These are phyloP conservation scores for Oncorhynchus nerka DNA, from an alignment of 2,113 vertebrate genomes.

Conservation along the genomic window DNA sequence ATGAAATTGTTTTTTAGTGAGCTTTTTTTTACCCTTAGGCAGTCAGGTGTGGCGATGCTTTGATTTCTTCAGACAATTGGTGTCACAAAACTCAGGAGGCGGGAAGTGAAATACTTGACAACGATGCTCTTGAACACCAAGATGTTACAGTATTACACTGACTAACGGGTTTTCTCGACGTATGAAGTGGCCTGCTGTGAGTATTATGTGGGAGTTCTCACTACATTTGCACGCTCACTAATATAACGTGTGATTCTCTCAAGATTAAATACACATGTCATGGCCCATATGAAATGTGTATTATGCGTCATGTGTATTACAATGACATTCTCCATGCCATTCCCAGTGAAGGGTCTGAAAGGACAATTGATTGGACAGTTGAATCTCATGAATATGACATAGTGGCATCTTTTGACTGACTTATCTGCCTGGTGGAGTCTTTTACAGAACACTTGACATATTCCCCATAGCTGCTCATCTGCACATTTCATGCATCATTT, in stretches of 20 bases:
- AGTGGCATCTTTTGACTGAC: slow-evolving; percentile 55
- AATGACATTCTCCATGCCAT: slow-evolving; percentile 67
- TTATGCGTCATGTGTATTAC: slow-evolving; percentile 12
- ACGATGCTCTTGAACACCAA: slow-evolving; percentile 47
- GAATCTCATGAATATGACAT: slow-evolving; percentile 70
- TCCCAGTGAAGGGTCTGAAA: slow-evolving; percentile 65
- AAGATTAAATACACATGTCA: slow-evolving; percentile 60
- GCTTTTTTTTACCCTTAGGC: slow-evolving; percentile 43
- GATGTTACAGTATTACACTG: slow-evolving; percentile 47
- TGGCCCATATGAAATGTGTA: slow-evolving; percentile 61
- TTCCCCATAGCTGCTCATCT: slow-evolving; percentile 64
- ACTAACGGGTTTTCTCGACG: too few species aligned
- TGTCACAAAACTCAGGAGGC: slow-evolving; percentile 40
- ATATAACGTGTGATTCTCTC: not conserved
- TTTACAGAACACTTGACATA: slow-evolving; percentile 28
- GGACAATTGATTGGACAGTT: slow-evolving; percentile 62
- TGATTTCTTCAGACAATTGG: slow-evolving; percentile 54
- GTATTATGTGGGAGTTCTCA: not conserved
- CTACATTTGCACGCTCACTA: not conserved
- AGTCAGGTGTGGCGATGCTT: slow-evolving; percentile 58
- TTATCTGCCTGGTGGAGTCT: slow-evolving; percentile 22
- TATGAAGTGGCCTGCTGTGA: not conserved
- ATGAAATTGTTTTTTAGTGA: slow-evolving; percentile 47
- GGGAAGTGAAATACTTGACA: slow-evolving; percentile 34
- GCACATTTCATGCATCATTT: slow-evolving; percentile 71